Percentiles rank a stretch among this genome's conserved stretches.
Evolutionary conservation across 2,888 invertebrate species (phyloP).

Genomic region (Rhopalosiphum nymphaeae): DNA sequence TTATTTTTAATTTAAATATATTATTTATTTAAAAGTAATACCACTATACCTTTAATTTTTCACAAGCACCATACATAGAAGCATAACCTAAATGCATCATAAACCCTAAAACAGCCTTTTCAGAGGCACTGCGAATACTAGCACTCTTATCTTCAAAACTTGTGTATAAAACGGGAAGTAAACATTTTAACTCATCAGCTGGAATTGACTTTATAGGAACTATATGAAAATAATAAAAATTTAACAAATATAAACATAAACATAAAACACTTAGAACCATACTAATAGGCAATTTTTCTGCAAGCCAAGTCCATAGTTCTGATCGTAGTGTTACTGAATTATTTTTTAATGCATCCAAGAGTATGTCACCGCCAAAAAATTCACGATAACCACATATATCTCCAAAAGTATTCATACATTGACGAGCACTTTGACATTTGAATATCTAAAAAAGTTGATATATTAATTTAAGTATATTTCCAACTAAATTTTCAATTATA

Average conservation of each 20-base stretch:
- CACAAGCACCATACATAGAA: conserved; percentile 80
- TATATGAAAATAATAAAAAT: conserved; percentile 19
- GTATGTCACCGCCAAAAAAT: conserved; percentile 90
- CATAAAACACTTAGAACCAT: conserved; percentile 68
- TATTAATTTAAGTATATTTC: background rate
- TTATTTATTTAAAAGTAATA: background rate
- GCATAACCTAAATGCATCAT: conserved; percentile 94
- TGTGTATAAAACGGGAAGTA: conserved; percentile 83
- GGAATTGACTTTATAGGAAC: conserved; percentile 78
- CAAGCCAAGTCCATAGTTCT: conserved; percentile 88
- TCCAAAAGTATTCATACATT: conserved; percentile 89
- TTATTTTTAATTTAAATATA: background rate
- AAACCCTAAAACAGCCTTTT: conserved; percentile 89
- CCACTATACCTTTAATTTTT: conserved; percentile 80
- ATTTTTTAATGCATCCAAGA: conserved; percentile 85
- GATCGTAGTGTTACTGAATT: conserved; percentile 87
- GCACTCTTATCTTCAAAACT: conserved; percentile 92
- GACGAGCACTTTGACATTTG: conserved; percentile 61
- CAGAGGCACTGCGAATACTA: conserved; percentile 91
- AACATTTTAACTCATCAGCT: conserved; percentile 84
- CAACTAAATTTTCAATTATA: background rate
- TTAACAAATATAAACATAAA: background rate
- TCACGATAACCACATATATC: conserved; percentile 85
- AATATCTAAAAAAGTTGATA: conserved; percentile 68
- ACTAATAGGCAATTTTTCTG: conserved; percentile 83